A percentile compares a stretch with the other conserved stretches of the same genome.
Conservation (phyloP, 2,888 invertebrate species). For the Hyppa rectilinea region DNA sequence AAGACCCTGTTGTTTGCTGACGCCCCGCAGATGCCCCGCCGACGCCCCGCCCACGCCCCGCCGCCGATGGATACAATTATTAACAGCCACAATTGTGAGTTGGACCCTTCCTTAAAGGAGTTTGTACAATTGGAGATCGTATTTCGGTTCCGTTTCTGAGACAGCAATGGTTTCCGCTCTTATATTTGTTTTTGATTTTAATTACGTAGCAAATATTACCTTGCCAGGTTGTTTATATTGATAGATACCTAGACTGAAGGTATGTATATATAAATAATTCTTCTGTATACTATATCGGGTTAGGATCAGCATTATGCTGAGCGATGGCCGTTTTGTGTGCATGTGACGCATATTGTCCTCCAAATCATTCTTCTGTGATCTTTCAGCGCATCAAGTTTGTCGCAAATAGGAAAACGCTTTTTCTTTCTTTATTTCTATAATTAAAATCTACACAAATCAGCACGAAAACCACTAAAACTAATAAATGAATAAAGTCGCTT, state of each 20-base stretch:
- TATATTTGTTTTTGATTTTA: slow-evolving; percentile 1
- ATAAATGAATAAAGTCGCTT: not conserved
- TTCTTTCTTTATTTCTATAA: too few species aligned
- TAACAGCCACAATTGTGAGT: slow-evolving; percentile 51
- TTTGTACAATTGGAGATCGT: slow-evolving; percentile 48
- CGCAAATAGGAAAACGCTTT: too few species aligned
- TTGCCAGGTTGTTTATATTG: not conserved
- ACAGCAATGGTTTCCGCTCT: not conserved
- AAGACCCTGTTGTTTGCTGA: slow-evolving; percentile 56
- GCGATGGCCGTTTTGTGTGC: too few species aligned
- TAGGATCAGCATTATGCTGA: too few species aligned
- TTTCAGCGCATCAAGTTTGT: too few species aligned
- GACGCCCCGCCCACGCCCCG: slow-evolving; percentile 13
- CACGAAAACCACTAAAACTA: not conserved
- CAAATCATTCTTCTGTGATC: too few species aligned
- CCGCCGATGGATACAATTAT: slow-evolving; percentile 58
- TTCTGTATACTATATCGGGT: too few species aligned
- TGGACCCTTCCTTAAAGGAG: slow-evolving; percentile 56
- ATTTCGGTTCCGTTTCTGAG: slow-evolving; percentile 22
- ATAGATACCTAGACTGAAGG: too few species aligned
- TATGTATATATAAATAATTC: too few species aligned
- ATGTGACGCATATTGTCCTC: too few species aligned
- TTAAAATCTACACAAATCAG: not conserved
- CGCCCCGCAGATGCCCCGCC: slow-evolving; percentile 4
- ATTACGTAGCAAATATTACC: not conserved